Conservation (phyloP, 2,888 invertebrate species). For the Julus scanicus region DNA sequence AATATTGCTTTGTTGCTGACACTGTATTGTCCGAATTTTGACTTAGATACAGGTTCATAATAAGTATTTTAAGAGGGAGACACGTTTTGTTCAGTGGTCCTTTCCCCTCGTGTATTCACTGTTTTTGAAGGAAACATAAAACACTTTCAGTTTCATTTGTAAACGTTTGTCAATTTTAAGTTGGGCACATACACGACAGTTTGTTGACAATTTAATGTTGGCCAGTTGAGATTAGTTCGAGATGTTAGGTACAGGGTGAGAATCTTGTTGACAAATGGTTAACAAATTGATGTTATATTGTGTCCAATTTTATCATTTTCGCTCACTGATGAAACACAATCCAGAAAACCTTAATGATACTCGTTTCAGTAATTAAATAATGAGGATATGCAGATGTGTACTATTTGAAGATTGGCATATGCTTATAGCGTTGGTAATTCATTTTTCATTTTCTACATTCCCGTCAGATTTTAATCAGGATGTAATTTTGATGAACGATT, state of each 20-base stretch:
- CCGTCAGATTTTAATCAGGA: too few species aligned
- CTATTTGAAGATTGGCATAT: too few species aligned
- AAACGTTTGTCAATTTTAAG: not conserved
- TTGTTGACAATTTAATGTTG: not conserved
- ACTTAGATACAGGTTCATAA: not conserved
- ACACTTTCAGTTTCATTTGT: not conserved
- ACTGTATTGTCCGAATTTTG: not conserved
- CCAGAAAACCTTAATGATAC: too few species aligned
- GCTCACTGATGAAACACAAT: too few species aligned
- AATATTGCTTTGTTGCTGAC: not conserved
- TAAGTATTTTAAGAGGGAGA: not conserved
- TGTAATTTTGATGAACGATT: too few species aligned
- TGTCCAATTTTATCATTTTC: too few species aligned
- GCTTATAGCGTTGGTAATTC: too few species aligned
- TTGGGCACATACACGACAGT: not conserved
- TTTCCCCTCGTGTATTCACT: not conserved
- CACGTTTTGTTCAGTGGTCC: not conserved
- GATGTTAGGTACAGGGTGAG: not conserved
- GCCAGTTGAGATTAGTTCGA: not conserved
- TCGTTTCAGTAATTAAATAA: too few species aligned
- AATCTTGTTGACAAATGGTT: too few species aligned
- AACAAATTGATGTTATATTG: too few species aligned
- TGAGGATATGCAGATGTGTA: too few species aligned
- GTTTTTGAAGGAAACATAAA: not conserved
- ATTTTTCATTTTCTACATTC: too few species aligned